Evolutionary conservation across 2,888 invertebrate genomes (phyloP), one percentile per base, ranked within the genome.

Genomic region (Trissolcus brochymenae): DNA sequence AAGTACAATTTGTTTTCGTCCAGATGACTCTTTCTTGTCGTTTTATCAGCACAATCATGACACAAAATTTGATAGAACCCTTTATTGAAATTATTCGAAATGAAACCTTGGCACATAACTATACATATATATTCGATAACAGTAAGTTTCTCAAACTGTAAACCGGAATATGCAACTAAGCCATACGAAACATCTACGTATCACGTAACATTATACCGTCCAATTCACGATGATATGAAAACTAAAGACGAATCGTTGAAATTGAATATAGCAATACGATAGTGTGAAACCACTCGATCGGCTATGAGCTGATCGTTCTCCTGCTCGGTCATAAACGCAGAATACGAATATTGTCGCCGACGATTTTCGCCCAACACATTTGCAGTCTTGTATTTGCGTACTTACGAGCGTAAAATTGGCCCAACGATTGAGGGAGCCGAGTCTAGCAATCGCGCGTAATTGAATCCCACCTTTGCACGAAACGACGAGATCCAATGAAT

Each of bases 391-490:
- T 86, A 88, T 87, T 87, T 86, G 86, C 86, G 85, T 87, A 85
- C 86, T 86, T 86, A 87, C 87, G 86, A 86, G 87, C 87, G 86
- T 84, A 83, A 87, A 88, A 88, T 88, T 88, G 88, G 85, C 83
- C 84, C 82, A 87, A 85, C 85, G 84, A 82, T 84, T 81, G 79
- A 76, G 76, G 77, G 83, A 84, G 81, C 79, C 80, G 81, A 85
- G 81, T 80, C 81, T 81, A 85, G 85, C 87, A 87, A 88, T 88
- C 85, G 82, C 82, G 85, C 81, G 84, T 87, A 88, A 88, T 88
- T 88, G 85, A 87, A 88, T 87, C 84, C 35, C 85, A 86, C 85
- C 86, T 86, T 86, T 85, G 86, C 82, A 81, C 81, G 80, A 76
- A 78, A 81, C 80, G 80, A 80, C 77, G 79, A 74, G 77, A 67